Evolutionary conservation across 2,113 vertebrate species (phyloP).

Genomic region (Pycnonotus jocosus): DNA sequence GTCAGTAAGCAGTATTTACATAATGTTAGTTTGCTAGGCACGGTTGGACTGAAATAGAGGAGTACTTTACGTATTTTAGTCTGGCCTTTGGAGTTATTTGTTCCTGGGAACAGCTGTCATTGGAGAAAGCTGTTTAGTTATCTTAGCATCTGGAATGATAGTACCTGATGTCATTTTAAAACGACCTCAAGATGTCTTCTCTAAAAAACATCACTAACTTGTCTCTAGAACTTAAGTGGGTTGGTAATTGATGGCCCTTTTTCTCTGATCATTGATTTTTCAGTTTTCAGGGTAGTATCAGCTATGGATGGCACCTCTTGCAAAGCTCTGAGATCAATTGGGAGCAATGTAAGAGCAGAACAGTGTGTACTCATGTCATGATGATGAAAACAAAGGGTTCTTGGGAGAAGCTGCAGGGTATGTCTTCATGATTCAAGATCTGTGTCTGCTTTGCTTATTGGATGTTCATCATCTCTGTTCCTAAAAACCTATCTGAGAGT

Average conservation of each 20-base stretch:
- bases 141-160: neutral
- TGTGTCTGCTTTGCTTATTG: neutral
- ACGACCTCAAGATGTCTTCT: neutral
- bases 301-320: neutral
- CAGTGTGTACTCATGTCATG: neutral
- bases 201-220: neutral
- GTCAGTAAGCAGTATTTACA: neutral
- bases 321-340: neutral
- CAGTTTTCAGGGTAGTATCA: neutral
- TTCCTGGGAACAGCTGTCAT: neutral
- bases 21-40: neutral
- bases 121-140: neutral
- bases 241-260: neutral
- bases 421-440: neutral
- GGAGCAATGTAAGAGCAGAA: neutral
- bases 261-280: slow-evolving; percentile 28
- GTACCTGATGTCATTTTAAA: neutral
- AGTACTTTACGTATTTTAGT: neutral
- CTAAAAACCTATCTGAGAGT: neutral
- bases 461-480: neutral
- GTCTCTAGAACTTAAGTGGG: neutral
- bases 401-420: neutral
- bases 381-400: neutral
- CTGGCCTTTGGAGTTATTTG: slow-evolving; percentile 1
- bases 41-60: neutral